Evolutionary conservation across 2,113 vertebrate genomes (phyloP), one percentile per base, ranked within the genome.

Genomic region (Machaerirhynchus nigripectus): DNA sequence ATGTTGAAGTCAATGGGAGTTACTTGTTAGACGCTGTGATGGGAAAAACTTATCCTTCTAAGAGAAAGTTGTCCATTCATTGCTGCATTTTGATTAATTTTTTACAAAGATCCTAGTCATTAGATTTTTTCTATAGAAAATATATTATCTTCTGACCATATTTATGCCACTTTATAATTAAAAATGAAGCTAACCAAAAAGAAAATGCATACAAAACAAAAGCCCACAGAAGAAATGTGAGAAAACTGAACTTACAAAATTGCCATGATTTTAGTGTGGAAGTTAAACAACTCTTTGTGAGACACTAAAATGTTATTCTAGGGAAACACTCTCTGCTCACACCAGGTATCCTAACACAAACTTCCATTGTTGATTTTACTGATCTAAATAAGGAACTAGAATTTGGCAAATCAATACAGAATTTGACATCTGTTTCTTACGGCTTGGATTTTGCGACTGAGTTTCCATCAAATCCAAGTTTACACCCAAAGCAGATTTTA

Each of bases 1-100:
- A 89, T 39, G 47, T 47, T 56, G 87, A 93, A 97, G 92, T 88
- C 90, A 95, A 80, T 91, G 87, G 87, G 75, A 96, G 95, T 59
- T 93, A 80, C 91, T 92, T 96, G 79, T 95, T 78, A 79, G 90
- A 89, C 1, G 79, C 90, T 92, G 90, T 81, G 92, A 77, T 63
- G 39, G 91, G 83, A 86, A 93, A 88, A 96, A 84, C 30, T 87
- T 94, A 68, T 10, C 86, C 56, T 77, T 70, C 59, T 37, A 80
- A 91, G 84, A 91, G 83, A 84, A 94, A 92, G 76, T 17, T 44
- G 56, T 59, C 60, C 42, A 15, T 92, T 90, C 86, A 35, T 82
- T 59, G n/a, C 79, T 87, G 69, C 11, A 47, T 93, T 92, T 80
- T 61, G 71, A 86, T 88, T 24, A 88, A 6, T 87, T 88, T 94